These are phyloP conservation scores for Campylomormyrus tamandua DNA, from an alignment of 2,113 vertebrate species.

Conservation along the genomic window DNA sequence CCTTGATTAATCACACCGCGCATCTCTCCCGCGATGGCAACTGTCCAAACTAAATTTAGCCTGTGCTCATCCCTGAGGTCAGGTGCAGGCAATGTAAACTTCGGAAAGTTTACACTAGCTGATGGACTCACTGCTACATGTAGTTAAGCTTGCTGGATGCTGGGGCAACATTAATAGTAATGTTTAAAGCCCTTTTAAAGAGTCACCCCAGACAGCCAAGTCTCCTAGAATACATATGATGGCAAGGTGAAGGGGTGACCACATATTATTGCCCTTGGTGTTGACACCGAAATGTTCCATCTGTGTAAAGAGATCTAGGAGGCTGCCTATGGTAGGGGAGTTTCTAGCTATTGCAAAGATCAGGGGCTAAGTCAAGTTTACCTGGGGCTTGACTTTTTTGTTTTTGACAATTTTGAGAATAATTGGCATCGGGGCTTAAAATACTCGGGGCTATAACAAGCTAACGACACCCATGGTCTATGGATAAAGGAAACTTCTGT, in stretches of 20 bases:
- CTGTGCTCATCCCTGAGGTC: constrained; percentile 1
- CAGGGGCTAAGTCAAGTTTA: too few relatives aligned
- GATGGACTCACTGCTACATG: background rate
- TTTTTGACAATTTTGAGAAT: too few relatives aligned
- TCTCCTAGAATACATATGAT: background rate
- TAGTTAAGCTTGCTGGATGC: background rate
- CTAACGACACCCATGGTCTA: background rate
- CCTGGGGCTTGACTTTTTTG: too few relatives aligned
- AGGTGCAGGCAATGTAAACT: constrained; percentile 22
- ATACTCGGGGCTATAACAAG: too few relatives aligned
- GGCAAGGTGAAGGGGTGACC: background rate
- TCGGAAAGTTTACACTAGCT: constrained; percentile 14
- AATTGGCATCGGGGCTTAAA: too few relatives aligned
- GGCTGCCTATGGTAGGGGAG: too few relatives aligned
- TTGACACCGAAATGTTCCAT: background rate
- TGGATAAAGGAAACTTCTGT: background rate
- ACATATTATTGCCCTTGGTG: background rate
- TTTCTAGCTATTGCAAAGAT: too few relatives aligned
- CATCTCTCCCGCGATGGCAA: constrained; percentile 2
- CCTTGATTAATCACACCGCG: constrained; percentile 15
- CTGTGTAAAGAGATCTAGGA: background rate
- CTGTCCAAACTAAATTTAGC: constrained; percentile 20
- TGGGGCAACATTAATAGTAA: background rate
- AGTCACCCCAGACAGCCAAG: background rate
- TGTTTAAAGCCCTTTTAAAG: background rate